phyloP scores from a whole-genome alignment of 1,140 invertebrate species.

The Drosophila willistoni region DNA sequence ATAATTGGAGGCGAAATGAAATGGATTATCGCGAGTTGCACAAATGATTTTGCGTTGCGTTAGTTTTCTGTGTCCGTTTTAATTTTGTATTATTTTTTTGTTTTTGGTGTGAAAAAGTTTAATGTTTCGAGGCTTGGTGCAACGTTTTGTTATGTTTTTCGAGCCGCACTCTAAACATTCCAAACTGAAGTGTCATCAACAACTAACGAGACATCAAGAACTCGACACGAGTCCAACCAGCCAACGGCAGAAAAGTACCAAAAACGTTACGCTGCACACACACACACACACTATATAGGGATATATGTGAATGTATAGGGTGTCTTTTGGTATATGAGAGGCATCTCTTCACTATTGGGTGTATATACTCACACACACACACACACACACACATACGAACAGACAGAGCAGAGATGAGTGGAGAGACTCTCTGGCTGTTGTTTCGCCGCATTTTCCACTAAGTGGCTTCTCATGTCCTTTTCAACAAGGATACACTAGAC shows the following conservation, averaged over 20 bases:
- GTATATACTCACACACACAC: slow-evolving; percentile 37
- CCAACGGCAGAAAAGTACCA: slow-evolving; percentile 77
- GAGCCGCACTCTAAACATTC: slow-evolving; percentile 79
- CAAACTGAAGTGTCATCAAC: slow-evolving; percentile 83
- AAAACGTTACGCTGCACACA: slow-evolving; percentile 46
- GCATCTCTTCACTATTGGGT: slow-evolving; percentile 74
- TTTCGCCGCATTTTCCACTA: slow-evolving; percentile 65
- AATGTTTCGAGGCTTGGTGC: slow-evolving; percentile 13
- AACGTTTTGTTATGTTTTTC: slow-evolving; percentile 10
- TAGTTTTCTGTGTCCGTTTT: not conserved
- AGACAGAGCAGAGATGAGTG: slow-evolving; percentile 6
- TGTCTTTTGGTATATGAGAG: slow-evolving; percentile 53
- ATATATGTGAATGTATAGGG: slow-evolving; percentile 21
- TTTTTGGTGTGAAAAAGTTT: not conserved
- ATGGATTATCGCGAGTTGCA: not conserved
- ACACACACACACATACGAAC: slow-evolving; percentile 12
- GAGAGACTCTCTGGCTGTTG: slow-evolving; percentile 68
- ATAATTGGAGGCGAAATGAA: not conserved
- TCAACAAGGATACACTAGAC: slow-evolving; percentile 67
- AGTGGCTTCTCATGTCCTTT: slow-evolving; percentile 83
- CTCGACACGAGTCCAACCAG: slow-evolving; percentile 81
- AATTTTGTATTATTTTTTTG: not conserved
- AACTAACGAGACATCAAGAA: slow-evolving; percentile 83
- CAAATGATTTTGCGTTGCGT: not conserved
- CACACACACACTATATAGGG: slow-evolving; percentile 24